Conservation (phyloP, 2,113 vertebrate species). For the Amblyornis subalaris region DNA sequence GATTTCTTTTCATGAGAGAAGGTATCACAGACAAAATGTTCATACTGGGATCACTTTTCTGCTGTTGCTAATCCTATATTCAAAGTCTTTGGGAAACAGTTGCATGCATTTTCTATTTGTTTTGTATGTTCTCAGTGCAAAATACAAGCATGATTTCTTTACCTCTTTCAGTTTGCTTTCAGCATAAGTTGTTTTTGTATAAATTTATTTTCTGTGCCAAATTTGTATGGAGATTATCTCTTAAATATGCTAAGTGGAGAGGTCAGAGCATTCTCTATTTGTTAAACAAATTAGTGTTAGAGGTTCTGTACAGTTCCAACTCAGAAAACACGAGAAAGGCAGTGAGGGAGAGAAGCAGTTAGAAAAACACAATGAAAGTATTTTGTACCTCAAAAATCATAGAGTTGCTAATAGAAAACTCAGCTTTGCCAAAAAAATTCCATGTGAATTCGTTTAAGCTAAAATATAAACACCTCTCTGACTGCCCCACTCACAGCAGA, state of each 20-base stretch:
- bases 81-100: not conserved
- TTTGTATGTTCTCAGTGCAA: not conserved
- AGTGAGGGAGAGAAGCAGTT: not conserved
- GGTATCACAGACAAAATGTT: not conserved
- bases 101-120: not conserved
- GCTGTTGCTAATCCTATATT: not conserved
- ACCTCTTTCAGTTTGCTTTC: not conserved
- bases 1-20: not conserved
- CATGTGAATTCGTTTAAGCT: not conserved
- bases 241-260: not conserved
- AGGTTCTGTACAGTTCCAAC: not conserved
- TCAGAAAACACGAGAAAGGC: not conserved
- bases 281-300: not conserved
- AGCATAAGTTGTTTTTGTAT: not conserved
- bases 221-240: not conserved
- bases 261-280: not conserved
- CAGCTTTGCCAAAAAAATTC: not conserved
- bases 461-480: not conserved
- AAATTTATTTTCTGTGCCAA: not conserved
- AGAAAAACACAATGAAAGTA: not conserved
- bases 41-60: not conserved
- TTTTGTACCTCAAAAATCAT: not conserved
- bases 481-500: not conserved
- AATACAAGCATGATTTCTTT: not conserved
- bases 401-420: not conserved